phyloP scores from a whole-genome alignment of 2,797 vertebrate genomes.

The Mormyrops attenuatus region DNA sequence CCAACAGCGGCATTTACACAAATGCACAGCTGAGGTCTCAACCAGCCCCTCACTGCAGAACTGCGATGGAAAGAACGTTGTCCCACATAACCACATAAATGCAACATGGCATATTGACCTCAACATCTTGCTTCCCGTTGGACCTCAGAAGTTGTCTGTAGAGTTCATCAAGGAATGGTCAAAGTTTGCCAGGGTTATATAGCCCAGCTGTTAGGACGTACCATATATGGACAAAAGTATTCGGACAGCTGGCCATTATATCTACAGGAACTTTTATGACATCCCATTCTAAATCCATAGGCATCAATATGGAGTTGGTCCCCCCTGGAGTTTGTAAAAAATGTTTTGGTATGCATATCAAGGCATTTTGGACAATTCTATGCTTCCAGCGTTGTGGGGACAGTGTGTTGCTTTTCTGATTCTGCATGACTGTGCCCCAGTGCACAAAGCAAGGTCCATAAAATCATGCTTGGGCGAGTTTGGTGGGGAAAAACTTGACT shows the following conservation, averaged over 20 bases:
- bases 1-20: neutral
- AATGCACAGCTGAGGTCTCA: neutral
- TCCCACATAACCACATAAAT: neutral
- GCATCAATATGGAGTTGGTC: neutral
- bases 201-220: neutral
- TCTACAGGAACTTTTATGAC: neutral
- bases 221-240: neutral
- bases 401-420: neutral
- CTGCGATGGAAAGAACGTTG: neutral
- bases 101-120: neutral
- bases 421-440: neutral
- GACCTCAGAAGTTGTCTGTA: neutral
- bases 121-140: neutral
- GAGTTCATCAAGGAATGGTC: neutral
- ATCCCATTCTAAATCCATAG: neutral
- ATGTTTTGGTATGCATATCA: neutral
- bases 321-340: neutral
- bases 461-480: neutral
- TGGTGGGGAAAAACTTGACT: neutral
- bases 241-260: neutral
- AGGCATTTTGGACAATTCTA: neutral
- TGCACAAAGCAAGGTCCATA: neutral
- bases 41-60: neutral
- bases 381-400: neutral
- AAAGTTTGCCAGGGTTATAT: neutral